Base-by-base conservation (phyloP, 2,797 vertebrate species). In the Brachyrhaphis roseni region DNA sequence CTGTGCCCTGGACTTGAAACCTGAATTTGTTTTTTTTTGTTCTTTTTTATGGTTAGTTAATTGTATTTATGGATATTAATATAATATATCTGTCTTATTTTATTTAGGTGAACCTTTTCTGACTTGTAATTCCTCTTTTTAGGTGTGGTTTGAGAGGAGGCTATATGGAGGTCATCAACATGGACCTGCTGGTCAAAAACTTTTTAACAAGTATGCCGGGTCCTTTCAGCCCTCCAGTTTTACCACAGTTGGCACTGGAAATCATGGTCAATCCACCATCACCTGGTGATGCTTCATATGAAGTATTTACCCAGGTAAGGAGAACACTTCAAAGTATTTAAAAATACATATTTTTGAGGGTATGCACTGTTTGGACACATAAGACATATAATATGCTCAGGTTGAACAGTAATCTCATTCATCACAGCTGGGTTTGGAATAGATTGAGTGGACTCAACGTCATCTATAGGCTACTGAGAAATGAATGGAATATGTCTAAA, bases 111-210 rank as follows among this genome's bases (percentile, higher is more conserved):
- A 26, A 70, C 23, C 11, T 46, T n/a, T n/a, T 71, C 41, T 71
- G 41, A 45, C 23, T 28, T 43, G 23, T 45, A n/a, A 11, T 26
- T 71, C 12, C 59, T 68, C 20, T 79, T 47, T 75, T 70, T 45
- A 79, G 88, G 72, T 82, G 82, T 55, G 88, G 88, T 71, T 81
- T 86, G 57, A 89, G 88, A 79, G 88, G 88, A 84, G 85, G 55
- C 18, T 89, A 87, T 20, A 74, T 78, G 78, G 88, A 89, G 72
- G 62, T 78, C 0, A 5, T 82, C 1, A 87, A 87, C 82, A 28
- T 89, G 47, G 80, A 87, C 16, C 84, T 78, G 10, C 53, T 31
- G 23, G 86, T 87, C 23, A 59, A 45, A 23, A 2, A 0, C 3
- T 31, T 68, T 66, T 34, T 87, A 5, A 72, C 0, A 26, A 8